Evolutionary conservation across 1,140 invertebrate genomes (phyloP).

Genomic region (Agrilus planipennis): DNA sequence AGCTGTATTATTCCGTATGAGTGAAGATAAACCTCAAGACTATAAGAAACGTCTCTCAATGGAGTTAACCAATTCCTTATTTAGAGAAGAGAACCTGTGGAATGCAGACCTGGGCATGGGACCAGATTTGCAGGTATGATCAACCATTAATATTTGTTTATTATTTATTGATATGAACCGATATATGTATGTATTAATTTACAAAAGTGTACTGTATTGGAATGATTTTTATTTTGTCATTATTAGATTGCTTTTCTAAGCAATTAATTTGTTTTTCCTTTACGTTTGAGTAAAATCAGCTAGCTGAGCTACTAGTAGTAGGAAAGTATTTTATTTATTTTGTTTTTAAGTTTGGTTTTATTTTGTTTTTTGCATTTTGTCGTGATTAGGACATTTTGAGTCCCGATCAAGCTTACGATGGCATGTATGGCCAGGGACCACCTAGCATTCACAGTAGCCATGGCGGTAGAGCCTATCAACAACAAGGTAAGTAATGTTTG

Average conservation of each 20-base stretch:
- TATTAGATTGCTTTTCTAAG: neutral
- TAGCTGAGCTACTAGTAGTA: too few species aligned
- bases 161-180: too few species aligned
- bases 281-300: neutral
- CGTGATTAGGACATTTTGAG: conserved; percentile 81
- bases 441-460: conserved; percentile 69
- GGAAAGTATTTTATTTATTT: conserved; percentile 11
- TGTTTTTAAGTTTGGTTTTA: conserved; percentile 41
- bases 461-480: conserved; percentile 61
- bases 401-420: conserved; percentile 83
- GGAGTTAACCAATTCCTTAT: conserved; percentile 86
- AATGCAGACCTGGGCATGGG: conserved; percentile 70
- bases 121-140: conserved; percentile 71
- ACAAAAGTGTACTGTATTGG: too few species aligned
- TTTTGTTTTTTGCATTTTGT: conserved; percentile 44
- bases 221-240: neutral
- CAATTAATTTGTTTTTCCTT: neutral
- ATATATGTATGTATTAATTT: too few species aligned
- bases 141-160: too few species aligned
- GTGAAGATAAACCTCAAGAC: conserved; percentile 94
- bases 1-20: conserved; percentile 94
- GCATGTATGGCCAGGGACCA: conserved; percentile 78
- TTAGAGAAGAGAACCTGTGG: conserved; percentile 82
- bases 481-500: conserved; percentile 76
- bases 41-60: conserved; percentile 95